phyloP scores from a whole-genome alignment of 2,113 vertebrate species.

The Anguilla rostrata region DNA sequence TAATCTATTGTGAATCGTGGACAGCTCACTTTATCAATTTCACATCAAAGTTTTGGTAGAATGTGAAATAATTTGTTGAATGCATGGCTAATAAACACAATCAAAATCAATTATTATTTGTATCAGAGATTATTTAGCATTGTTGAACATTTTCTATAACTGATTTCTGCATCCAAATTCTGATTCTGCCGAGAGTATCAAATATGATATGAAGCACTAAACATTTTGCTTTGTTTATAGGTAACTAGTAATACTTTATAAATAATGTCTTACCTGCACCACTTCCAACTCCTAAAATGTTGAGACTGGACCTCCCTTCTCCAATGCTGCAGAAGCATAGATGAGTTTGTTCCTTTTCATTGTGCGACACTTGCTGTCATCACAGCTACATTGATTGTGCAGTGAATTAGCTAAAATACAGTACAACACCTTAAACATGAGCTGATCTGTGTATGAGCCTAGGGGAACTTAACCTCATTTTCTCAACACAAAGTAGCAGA shows the following conservation, averaged over 20 bases:
- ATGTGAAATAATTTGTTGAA: no score
- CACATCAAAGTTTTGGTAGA: no score
- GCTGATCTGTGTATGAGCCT: background rate
- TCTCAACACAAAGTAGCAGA: background rate
- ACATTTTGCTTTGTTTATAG: background rate
- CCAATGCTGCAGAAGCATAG: conserved; percentile 68
- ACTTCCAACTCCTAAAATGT: conserved; percentile 80
- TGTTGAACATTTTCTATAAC: no score
- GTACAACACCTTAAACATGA: background rate
- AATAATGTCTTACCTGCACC: conserved; percentile 72
- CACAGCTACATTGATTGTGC: background rate
- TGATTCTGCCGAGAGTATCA: no score
- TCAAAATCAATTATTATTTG: background rate
- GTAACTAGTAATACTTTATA: background rate
- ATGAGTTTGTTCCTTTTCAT: no score
- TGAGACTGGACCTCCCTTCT: conserved; percentile 67
- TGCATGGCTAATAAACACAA: background rate
- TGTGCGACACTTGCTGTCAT: no score
- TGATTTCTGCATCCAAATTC: no score
- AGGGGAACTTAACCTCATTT: background rate
- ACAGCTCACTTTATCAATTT: no score
- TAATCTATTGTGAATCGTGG: no score
- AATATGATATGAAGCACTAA: background rate
- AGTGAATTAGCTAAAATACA: background rate
- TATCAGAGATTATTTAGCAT: background rate